phyloP scores from a whole-genome alignment of 2,113 vertebrate species.

The Helogale parvula region DNA sequence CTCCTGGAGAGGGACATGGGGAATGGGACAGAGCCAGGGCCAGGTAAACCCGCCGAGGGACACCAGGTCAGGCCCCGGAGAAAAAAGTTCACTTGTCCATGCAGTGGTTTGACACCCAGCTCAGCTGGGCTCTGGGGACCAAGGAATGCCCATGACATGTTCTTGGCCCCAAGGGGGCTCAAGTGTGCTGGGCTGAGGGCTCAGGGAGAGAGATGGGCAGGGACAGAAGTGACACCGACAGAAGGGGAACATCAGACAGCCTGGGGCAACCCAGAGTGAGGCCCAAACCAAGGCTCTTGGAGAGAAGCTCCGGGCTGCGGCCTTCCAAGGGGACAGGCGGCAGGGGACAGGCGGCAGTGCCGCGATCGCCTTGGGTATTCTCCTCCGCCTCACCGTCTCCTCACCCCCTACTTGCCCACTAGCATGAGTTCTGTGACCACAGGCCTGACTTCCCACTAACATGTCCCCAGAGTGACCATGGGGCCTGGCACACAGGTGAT shows the following conservation, averaged over 20 bases:
- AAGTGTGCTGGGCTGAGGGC: neutral
- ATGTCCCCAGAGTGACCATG: neutral
- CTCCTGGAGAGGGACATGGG: constrained; percentile 84
- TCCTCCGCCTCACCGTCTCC: neutral
- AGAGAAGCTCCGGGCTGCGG: neutral
- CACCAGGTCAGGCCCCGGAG: neutral
- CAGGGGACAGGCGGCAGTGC: neutral
- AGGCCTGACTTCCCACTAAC: neutral
- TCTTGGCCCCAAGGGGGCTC: neutral
- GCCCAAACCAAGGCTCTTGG: neutral
- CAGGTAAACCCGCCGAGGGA: neutral
- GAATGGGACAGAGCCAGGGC: neutral
- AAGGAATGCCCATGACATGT: neutral
- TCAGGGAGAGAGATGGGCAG: neutral
- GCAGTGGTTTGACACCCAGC: neutral
- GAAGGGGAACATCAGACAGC: neutral
- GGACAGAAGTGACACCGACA: neutral
- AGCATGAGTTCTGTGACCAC: neutral
- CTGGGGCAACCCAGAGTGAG: neutral
- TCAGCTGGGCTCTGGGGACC: neutral
- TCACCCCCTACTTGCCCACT: neutral
- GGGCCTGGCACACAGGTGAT: neutral
- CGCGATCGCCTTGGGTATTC: neutral
- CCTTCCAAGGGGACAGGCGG: neutral
- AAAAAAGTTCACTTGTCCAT: neutral